Evolutionary conservation across 2,113 vertebrate genomes (phyloP), one percentile per base, ranked within the genome.

Genomic region (Poeciliopsis occidentalis): DNA sequence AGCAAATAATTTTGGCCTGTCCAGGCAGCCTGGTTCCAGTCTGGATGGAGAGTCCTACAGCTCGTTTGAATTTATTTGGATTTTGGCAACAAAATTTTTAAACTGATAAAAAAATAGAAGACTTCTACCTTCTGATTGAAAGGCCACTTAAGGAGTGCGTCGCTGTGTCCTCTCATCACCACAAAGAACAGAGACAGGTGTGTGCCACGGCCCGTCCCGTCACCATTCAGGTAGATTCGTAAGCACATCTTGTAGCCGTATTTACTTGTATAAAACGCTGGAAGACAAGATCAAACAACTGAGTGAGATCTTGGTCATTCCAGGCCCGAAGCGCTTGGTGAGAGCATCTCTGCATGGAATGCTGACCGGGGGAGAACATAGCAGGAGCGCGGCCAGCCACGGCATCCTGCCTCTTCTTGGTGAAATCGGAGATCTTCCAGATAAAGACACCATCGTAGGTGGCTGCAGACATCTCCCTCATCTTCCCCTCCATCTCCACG

Each of bases 201-300:
- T 0, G 95, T 97, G 12, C 97, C 96, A 0, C 98, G 96, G 12
- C 98, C 98, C 0, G 97, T 97, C 80, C 98, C 98, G 0, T 99
- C 98, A 0, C 98, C 98, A 0, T 99, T 99, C 92, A 99, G 95
- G 91, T 99, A 99, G 80, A 98, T 93, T 0, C 98, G 95, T 73
- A 99, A 87, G 76, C 98, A 98, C 98, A 99, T 99, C 95, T 98
- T 98, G 92, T 99, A 99, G 92, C 98, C 98, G 0, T 99, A 99
- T 90, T 97, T 98, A 93, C 96, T 97, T 0, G 97, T 99, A 78
- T 98, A 99, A 94, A 99, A 99, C 44, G 98, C 98, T 97, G 91
- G 0, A 78, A 87, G 81, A 85, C 31, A 83, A 75, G 17, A 47
- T 47, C 12, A 85, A 0, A 41, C 10, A 61, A 69, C 2, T 12